phyloP scores from a whole-genome alignment of 1,140 invertebrate genomes.

The Drosophila paulistorum region DNA sequence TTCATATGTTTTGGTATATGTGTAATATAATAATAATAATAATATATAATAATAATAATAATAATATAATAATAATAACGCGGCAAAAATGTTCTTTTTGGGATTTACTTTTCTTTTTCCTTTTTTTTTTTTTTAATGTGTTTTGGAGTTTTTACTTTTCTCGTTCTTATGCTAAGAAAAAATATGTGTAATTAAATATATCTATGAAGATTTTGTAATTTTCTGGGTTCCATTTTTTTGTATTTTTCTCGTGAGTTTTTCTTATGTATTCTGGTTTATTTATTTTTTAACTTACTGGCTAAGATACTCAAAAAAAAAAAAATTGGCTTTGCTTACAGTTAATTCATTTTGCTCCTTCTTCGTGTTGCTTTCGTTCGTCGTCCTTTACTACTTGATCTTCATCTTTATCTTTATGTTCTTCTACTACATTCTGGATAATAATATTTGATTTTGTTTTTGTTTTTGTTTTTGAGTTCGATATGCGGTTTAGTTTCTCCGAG shows the following conservation, averaged over 20 bases:
- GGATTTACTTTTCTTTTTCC: slow-evolving; percentile 33
- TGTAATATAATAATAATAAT: slow-evolving; percentile 11
- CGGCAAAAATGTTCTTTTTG: slow-evolving; percentile 58
- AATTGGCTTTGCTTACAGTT: slow-evolving; percentile 66
- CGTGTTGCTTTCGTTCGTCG: background rate
- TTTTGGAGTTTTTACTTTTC: slow-evolving; percentile 30
- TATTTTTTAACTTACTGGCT: slow-evolving; percentile 66
- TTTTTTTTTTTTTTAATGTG: slow-evolving; percentile 38
- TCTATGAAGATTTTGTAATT: slow-evolving; percentile 29
- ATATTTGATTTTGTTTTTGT: slow-evolving; percentile 18
- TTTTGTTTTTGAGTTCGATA: slow-evolving; percentile 56
- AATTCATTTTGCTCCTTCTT: slow-evolving; percentile 26
- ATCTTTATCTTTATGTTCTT: slow-evolving; percentile 10
- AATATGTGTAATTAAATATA: slow-evolving; percentile 13
- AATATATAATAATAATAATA: slow-evolving; percentile 20
- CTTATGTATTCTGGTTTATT: slow-evolving; percentile 28
- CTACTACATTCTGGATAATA: background rate
- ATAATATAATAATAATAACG: slow-evolving; percentile 68
- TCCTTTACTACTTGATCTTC: slow-evolving; percentile 5
- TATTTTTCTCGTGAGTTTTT: slow-evolving; percentile 39
- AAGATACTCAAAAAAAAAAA: slow-evolving; percentile 62
- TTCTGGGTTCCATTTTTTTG: slow-evolving; percentile 24
- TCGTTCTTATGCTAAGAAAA: slow-evolving; percentile 40
- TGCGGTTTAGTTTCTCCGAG: slow-evolving; percentile 59
- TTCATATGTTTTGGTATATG: slow-evolving; percentile 31